Evolutionary conservation across 2,113 vertebrate genomes (phyloP).

Genomic region (Hemichromis elongatus): DNA sequence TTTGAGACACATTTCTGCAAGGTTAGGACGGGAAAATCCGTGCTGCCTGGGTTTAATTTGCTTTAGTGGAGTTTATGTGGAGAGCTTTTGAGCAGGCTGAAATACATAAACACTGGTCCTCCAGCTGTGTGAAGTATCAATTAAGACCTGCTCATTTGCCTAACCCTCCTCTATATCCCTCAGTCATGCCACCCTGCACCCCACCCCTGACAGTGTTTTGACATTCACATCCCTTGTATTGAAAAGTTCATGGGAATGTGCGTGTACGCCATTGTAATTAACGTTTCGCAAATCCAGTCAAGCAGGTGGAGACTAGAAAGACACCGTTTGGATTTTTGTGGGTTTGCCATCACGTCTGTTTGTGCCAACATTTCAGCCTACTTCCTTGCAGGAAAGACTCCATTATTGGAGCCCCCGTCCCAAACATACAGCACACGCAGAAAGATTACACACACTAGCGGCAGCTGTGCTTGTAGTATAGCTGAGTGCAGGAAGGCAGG

Average conservation of each 20-base stretch:
- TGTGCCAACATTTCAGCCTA: not conserved
- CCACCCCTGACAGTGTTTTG: conserved; percentile 51
- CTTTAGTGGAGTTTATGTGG: conserved; percentile 55
- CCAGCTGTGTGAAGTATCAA: conserved; percentile 67
- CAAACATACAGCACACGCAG: conserved; percentile 26
- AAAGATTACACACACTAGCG: conserved; percentile 25
- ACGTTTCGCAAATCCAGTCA: not conserved
- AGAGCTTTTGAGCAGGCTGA: conserved; percentile 61
- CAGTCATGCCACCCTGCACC: conserved; percentile 46
- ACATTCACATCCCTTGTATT: conserved; percentile 44
- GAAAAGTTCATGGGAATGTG: conserved; percentile 7
- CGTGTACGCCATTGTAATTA: not conserved
- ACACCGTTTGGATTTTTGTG: not conserved
- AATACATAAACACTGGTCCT: conserved; percentile 64
- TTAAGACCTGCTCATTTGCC: conserved; percentile 70
- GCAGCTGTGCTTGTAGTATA: conserved; percentile 51
- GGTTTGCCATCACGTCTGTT: not conserved
- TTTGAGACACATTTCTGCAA: not conserved
- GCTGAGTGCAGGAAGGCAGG: conserved; percentile 51
- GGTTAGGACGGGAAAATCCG: not conserved
- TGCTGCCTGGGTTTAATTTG: conserved; percentile 51
- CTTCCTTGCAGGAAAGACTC: not conserved
- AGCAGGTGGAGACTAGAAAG: not conserved
- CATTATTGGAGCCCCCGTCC: not conserved
- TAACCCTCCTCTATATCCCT: conserved; percentile 61